Evolutionary conservation across 2,888 invertebrate genomes (phyloP).

Genomic region (Cordilura impudica): DNA sequence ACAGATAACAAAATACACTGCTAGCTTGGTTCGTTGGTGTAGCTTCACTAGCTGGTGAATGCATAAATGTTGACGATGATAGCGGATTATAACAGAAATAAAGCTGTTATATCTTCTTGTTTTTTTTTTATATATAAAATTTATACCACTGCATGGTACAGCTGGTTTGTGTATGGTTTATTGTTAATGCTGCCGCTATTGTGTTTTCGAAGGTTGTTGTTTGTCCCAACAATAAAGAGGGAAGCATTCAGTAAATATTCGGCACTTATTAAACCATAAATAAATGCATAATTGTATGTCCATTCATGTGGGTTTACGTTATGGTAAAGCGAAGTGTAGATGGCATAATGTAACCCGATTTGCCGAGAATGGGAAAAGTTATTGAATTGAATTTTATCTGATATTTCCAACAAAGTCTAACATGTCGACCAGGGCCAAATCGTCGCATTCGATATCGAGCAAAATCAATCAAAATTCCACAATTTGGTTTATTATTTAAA

Average conservation of each 20-base stretch:
- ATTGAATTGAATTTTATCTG: no score
- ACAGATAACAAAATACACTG: constrained; percentile 39
- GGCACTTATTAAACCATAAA: constrained; percentile 51
- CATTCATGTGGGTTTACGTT: neutral
- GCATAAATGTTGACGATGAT: constrained; percentile 52
- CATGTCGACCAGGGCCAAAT: no score
- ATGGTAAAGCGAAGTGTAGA: neutral
- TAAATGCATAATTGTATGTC: constrained; percentile 35
- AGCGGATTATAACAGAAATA: constrained; percentile 30
- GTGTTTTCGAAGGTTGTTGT: neutral
- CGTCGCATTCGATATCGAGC: no score
- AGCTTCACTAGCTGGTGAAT: constrained; percentile 18
- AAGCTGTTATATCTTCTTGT: constrained; percentile 41
- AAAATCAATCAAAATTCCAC: no score
- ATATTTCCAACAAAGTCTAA: no score
- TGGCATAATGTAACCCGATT: neutral
- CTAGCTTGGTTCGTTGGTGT: constrained; percentile 7
- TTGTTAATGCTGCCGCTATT: constrained; percentile 14
- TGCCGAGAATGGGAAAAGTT: neutral
- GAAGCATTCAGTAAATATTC: neutral
- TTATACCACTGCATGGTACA: constrained; percentile 16
- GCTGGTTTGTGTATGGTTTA: constrained; percentile 16
- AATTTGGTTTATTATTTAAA: no score
- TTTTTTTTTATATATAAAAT: neutral
- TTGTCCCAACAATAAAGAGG: neutral